Evolutionary conservation across 1,140 invertebrate species (phyloP).

Genomic region (Eueides isabella): DNA sequence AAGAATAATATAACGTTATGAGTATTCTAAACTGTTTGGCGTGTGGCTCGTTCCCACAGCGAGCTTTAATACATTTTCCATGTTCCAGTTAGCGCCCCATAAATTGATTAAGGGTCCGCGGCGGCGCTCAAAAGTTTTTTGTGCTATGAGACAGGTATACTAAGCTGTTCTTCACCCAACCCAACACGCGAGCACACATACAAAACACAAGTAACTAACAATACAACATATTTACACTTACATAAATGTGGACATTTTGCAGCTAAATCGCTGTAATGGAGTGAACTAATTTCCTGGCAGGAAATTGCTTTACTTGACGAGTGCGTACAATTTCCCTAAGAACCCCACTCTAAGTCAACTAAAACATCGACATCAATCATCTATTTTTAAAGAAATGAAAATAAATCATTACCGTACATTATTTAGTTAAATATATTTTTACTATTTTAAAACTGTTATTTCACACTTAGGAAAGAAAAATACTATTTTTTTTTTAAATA

Average conservation of each 20-base stretch:
- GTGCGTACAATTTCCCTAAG: slow-evolving; percentile 67
- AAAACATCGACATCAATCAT: slow-evolving; percentile 60
- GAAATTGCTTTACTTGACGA: slow-evolving; percentile 68
- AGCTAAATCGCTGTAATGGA: slow-evolving; percentile 59
- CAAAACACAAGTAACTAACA: slow-evolving; percentile 16
- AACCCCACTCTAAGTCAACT: slow-evolving; percentile 59
- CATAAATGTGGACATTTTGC: slow-evolving; percentile 39
- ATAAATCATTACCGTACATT: not conserved
- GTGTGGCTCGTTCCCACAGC: slow-evolving; percentile 74
- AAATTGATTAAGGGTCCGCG: slow-evolving; percentile 79
- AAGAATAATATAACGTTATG: slow-evolving; percentile 56
- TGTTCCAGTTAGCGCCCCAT: slow-evolving; percentile 81
- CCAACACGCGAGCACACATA: slow-evolving; percentile 19
- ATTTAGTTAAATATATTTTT: not conserved
- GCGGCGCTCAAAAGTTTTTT: slow-evolving; percentile 76
- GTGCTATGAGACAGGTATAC: slow-evolving; percentile 59
- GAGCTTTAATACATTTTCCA: slow-evolving; percentile 81
- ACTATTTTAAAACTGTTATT: too few species aligned
- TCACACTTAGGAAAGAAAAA: too few species aligned
- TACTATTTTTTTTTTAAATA: too few species aligned
- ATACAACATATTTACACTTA: slow-evolving; percentile 30
- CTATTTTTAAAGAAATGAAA: not conserved
- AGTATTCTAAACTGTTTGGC: slow-evolving; percentile 63
- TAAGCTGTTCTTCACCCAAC: slow-evolving; percentile 31
- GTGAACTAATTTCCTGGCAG: slow-evolving; percentile 73